Conservation (phyloP, 2,797 vertebrate genomes). For the Lycodopsis pacificus region DNA sequence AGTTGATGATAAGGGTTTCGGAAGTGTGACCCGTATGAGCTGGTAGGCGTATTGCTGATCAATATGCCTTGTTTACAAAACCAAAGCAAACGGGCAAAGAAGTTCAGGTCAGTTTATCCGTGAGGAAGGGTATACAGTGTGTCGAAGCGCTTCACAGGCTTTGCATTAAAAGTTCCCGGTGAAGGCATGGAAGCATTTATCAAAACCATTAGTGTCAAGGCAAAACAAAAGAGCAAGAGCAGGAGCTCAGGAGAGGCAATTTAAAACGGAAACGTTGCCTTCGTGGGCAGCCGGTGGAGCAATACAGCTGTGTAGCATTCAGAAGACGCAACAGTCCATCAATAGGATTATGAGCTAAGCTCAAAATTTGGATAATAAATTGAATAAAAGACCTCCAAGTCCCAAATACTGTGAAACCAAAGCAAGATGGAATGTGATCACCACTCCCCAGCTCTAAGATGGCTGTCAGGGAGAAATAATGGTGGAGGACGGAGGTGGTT, state of each 20-base stretch:
- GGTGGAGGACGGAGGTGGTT: not conserved
- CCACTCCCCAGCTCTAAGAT: not conserved
- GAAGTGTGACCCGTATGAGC: not conserved
- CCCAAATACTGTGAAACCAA: not conserved
- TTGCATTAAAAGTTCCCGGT: not conserved
- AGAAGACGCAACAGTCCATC: not conserved
- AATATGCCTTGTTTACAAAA: not conserved
- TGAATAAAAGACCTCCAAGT: not conserved
- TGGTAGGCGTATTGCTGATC: not conserved
- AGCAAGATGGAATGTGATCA: not conserved
- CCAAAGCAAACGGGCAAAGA: not conserved
- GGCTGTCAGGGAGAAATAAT: constrained; percentile 29
- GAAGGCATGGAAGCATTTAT: not conserved
- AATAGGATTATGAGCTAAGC: not conserved
- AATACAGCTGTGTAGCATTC: no score
- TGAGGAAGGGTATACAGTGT: not conserved
- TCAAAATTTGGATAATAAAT: not conserved
- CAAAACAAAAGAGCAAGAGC: no score
- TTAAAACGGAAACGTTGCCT: no score
- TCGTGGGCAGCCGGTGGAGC: no score
- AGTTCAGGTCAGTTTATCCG: not conserved
- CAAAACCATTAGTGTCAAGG: not conserved
- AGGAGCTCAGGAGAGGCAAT: no score
- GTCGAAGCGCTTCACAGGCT: not conserved
- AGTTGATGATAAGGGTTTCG: not conserved